Base-by-base conservation (phyloP, 37 sponge, comb jelly and placozoan genomes). In the Diacarnus erythraeanus region DNA sequence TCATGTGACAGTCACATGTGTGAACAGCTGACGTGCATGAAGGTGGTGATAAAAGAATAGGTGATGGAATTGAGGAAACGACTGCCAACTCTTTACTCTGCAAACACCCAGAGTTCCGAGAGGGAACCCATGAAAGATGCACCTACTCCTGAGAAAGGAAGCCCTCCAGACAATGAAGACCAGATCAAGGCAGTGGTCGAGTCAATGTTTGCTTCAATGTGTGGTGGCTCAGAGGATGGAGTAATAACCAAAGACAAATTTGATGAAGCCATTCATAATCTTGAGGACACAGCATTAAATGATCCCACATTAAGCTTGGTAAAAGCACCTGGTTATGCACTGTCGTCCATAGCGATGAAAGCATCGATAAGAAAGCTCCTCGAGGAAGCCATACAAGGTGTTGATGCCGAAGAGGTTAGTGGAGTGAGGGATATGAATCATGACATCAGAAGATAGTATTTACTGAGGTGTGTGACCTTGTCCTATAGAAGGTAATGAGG, bases 141-240 rank as follows among this genome's bases (percentile, higher is more conserved):
- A 40, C 0, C 26, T 12, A 9, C 6, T 6, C 6, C 6, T 47
- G 10, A 47, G 51, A 47, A 47, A 47, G 51, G 12, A 12, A 47
- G 6, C 54, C 31, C 38, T 64, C 72, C 2, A 18, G 75, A 44
- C 39, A 67, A 26, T 23, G 80, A 73, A 54, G 41, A 64, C 10
- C 82, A 80, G 26, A 64, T 82, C 38, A 18, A 36, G 17, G 20
- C 25, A 15, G 79, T 77, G 26, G 88, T 83, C 38, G 67, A 75
- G 56, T 57, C 33, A 2, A 88, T 88, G 77, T 88, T 88, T 54
- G 0, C 6, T 18, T 42, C 29, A 38, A 82, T 88, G 83, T 77
- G 78, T 23, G 38, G 61, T 12, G 81, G 41, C 22, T 38, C 35
- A 18, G 33, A 38, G 23, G 8, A 31, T 10, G 23, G 41, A 5